These are phyloP conservation scores for Alexandromys oeconomus DNA, from an alignment of 2,797 vertebrate species.

Conservation along the genomic window DNA sequence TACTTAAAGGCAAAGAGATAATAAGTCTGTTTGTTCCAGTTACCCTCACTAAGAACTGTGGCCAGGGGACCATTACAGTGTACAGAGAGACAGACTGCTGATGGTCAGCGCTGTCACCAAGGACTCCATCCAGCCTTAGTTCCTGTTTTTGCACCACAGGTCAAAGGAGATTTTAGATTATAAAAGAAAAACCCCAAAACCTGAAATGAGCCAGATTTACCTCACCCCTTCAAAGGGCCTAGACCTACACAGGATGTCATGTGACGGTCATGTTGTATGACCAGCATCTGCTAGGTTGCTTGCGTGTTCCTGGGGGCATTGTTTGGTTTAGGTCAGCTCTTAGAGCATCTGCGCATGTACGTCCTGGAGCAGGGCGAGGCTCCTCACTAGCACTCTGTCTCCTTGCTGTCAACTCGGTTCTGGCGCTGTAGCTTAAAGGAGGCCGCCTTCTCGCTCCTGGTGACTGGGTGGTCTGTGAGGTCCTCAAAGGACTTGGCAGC, in stretches of 20 bases:
- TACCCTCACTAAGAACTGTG: slow-evolving; percentile 34
- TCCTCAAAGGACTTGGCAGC: slow-evolving; percentile 96
- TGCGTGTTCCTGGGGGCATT: slow-evolving; percentile 77
- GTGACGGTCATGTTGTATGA: slow-evolving; percentile 83
- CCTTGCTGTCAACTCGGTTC: slow-evolving; percentile 95
- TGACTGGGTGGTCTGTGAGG: slow-evolving; percentile 92
- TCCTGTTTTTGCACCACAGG: slow-evolving; percentile 85
- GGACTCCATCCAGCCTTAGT: slow-evolving; percentile 78
- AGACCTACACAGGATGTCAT: not conserved
- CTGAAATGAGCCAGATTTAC: slow-evolving; percentile 82
- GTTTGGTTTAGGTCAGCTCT: slow-evolving; percentile 77
- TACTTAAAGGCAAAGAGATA: slow-evolving; percentile 55
- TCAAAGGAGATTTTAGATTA: slow-evolving; percentile 83
- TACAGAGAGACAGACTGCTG: slow-evolving; percentile 56
- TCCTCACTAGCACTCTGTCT: slow-evolving; percentile 94
- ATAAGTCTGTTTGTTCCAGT: slow-evolving; percentile 29
- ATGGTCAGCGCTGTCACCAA: slow-evolving; percentile 78
- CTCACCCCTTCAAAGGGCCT: slow-evolving; percentile 52
- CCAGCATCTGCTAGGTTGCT: slow-evolving; percentile 86
- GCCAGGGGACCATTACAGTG: slow-evolving; percentile 42
- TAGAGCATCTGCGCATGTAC: slow-evolving; percentile 32
- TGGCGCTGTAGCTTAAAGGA: slow-evolving; percentile 94
- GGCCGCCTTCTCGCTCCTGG: slow-evolving; percentile 90
- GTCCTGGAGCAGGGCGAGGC: not conserved
- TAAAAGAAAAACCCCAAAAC: slow-evolving; percentile 76